These are phyloP conservation scores for Rhinolophus sinicus DNA, from an alignment of 2,113 vertebrate genomes.

Conservation along the genomic window DNA sequence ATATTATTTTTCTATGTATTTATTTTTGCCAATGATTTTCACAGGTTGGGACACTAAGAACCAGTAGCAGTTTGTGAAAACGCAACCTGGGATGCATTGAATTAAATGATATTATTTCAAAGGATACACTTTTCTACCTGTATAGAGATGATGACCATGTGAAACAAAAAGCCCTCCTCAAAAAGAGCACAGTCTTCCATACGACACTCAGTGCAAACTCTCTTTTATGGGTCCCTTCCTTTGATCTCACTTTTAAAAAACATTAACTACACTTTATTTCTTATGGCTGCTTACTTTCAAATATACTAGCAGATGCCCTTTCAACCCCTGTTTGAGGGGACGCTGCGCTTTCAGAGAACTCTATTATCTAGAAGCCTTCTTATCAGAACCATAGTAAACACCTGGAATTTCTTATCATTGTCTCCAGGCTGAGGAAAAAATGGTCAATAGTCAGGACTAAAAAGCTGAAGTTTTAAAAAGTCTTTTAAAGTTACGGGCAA, in stretches of 20 bases:
- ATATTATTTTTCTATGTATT: background rate
- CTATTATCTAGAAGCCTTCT: constrained; percentile 19
- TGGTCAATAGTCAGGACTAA: background rate
- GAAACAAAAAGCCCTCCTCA: background rate
- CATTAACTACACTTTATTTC: constrained; percentile 54
- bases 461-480: constrained; percentile 33
- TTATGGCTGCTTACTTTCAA: background rate
- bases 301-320: constrained; percentile 38
- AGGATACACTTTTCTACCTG: background rate
- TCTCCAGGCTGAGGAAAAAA: constrained; percentile 27
- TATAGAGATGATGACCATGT: background rate
- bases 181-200: fast-evolving
- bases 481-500: constrained; percentile 46
- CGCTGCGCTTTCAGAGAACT: background rate
- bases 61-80: background rate
- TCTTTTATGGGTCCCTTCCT: constrained; percentile 21
- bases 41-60: background rate
- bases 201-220: constrained; percentile 9
- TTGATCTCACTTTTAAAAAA: constrained; percentile 42
- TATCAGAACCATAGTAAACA: constrained; percentile 20
- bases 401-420: constrained; percentile 28
- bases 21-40: background rate
- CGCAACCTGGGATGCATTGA: background rate
- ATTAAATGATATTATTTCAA: constrained; percentile 17
- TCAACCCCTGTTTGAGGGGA: background rate